Evolutionary conservation across 2,797 vertebrate species (phyloP).

Genomic region (Cephalopachus bancanus): DNA sequence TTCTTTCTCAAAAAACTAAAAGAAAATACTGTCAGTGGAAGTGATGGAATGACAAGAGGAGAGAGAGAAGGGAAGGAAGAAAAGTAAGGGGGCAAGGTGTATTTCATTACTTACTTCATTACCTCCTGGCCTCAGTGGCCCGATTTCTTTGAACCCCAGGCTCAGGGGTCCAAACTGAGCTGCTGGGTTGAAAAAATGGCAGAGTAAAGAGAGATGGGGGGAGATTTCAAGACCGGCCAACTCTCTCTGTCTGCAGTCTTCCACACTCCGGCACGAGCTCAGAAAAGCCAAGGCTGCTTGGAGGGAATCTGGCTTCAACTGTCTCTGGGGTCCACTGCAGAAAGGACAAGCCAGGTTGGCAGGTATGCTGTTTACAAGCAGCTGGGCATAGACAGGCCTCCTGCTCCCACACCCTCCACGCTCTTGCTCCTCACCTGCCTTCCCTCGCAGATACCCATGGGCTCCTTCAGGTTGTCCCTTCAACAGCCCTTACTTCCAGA

Average conservation of each 20-base stretch:
- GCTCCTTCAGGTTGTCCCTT: background rate
- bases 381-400: constrained; percentile 77
- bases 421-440: constrained; percentile 20
- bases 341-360: constrained; percentile 85
- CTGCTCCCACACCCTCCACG: background rate
- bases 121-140: background rate
- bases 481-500: constrained; percentile 55
- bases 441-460: background rate
- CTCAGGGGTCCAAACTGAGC: background rate
- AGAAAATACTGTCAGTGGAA: background rate
- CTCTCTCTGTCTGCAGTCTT: background rate
- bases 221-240: background rate
- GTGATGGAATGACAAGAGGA: background rate
- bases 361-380: constrained; percentile 88
- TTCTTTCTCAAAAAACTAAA: background rate
- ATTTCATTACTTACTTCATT: background rate
- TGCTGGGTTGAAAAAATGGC: background rate
- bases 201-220: background rate
- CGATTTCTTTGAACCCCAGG: background rate
- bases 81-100: constrained; percentile 17
- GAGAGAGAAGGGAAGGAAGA: background rate
- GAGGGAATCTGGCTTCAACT: constrained; percentile 44
- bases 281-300: constrained; percentile 69
- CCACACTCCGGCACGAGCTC: background rate
- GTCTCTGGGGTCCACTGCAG: constrained; percentile 71